Evolutionary conservation across 2,113 vertebrate genomes (phyloP).

Genomic region (Albula goreensis): DNA sequence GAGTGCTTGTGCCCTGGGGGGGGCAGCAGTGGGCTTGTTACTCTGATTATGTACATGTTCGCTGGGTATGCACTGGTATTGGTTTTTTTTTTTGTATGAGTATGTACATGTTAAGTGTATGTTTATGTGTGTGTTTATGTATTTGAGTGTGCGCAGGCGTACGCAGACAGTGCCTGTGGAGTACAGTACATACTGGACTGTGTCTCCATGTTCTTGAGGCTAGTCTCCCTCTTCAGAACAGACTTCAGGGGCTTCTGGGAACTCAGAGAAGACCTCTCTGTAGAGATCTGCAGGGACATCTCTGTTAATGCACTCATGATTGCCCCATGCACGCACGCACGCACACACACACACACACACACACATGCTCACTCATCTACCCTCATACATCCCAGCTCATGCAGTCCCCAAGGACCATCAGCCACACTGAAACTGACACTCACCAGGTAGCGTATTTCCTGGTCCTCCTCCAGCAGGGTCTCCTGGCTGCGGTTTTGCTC

Average conservation of each 20-base stretch:
- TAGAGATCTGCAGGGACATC: slow-evolving; percentile 67
- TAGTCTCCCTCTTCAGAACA: slow-evolving; percentile 78
- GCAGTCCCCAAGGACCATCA: background rate
- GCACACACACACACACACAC: slow-evolving; percentile 24
- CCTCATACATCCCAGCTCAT: background rate
- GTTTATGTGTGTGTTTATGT: background rate
- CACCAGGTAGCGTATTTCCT: slow-evolving; percentile 85
- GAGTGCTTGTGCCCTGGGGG: background rate
- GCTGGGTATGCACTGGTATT: too few relatives aligned
- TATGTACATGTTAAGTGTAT: background rate
- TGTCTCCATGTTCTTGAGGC: slow-evolving; percentile 58
- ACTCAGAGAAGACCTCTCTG: slow-evolving; percentile 72
- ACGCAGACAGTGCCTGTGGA: background rate
- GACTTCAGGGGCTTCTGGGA: slow-evolving; percentile 87
- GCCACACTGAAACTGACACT: slow-evolving; percentile 35
- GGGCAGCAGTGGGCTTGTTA: too few relatives aligned
- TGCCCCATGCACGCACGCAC: slow-evolving; percentile 21
- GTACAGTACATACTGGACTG: slow-evolving; percentile 64
- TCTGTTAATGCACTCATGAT: background rate
- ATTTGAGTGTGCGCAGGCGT: background rate
- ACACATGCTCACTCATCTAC: background rate
- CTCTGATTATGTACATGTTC: too few relatives aligned
- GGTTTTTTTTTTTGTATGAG: background rate
- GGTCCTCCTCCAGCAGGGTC: slow-evolving; percentile 57
- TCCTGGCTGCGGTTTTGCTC: slow-evolving; percentile 51